Conservation (phyloP, 2,888 invertebrate genomes). For the Toxonevra muliebris region DNA sequence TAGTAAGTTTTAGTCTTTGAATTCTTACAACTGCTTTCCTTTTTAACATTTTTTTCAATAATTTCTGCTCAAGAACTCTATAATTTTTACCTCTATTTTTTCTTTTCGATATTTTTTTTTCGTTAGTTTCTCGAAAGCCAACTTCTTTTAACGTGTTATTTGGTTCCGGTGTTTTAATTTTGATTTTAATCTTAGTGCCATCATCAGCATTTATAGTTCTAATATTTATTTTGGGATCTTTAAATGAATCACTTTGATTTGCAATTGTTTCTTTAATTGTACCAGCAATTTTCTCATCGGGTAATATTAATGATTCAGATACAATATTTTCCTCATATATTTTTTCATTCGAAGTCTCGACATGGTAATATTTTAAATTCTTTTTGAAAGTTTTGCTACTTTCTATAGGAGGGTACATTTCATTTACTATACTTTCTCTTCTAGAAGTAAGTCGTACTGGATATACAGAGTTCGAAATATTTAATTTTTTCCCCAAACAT, state of each 20-base stretch:
- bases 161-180: neutral
- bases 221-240: neutral
- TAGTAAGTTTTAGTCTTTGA: constrained; percentile 1
- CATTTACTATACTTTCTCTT: neutral
- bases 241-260: neutral
- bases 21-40: constrained; percentile 19
- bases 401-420: neutral
- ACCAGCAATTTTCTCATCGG: constrained; percentile 10
- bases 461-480: neutral
- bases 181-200: constrained; percentile 10
- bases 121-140: neutral
- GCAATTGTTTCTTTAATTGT: neutral
- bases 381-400: too few relatives aligned
- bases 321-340: neutral
- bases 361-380: too few relatives aligned
- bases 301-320: constrained; percentile 6
- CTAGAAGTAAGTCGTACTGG: constrained; percentile 13
- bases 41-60: neutral
- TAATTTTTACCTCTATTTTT: neutral
- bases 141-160: neutral
- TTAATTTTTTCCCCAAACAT: neutral
- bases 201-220: constrained; percentile 8
- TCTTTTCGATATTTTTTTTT: too few relatives aligned
- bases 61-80: neutral
- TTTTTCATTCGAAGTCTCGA: neutral